Conservation (phyloP, 2,888 invertebrate species). For the Ceratothoa steindachneri region DNA sequence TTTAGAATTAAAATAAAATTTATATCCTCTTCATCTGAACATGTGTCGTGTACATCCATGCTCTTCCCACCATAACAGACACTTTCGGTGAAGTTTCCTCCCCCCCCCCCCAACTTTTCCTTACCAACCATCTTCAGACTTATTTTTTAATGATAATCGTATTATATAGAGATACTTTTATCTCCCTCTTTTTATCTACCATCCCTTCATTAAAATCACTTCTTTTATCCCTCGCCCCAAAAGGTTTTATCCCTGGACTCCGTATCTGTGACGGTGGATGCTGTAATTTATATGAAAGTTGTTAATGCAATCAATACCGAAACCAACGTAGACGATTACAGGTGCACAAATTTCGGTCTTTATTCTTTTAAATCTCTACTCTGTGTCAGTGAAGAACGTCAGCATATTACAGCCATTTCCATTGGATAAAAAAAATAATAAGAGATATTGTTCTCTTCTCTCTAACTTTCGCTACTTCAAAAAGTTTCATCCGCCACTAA, state of each 20-base stretch:
- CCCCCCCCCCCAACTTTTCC: too few relatives aligned
- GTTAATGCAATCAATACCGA: constrained; percentile 42
- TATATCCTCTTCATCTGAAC: neutral
- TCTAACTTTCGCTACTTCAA: neutral
- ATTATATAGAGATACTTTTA: too few relatives aligned
- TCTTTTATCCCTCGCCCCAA: neutral
- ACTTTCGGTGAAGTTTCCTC: too few relatives aligned
- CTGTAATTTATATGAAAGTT: constrained; percentile 45
- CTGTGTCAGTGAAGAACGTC: neutral
- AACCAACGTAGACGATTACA: constrained; percentile 47
- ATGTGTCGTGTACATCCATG: neutral
- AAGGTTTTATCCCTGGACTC: constrained; percentile 46
- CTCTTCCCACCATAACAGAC: too few relatives aligned
- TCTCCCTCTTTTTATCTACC: neutral
- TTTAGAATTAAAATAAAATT: neutral
- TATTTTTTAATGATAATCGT: too few relatives aligned
- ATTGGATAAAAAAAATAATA: neutral
- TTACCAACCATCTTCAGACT: too few relatives aligned
- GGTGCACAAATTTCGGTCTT: constrained; percentile 21
- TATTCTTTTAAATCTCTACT: neutral
- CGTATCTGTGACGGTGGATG: constrained; percentile 47
- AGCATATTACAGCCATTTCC: neutral
- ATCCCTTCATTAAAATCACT: neutral
- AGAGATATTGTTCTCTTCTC: neutral
- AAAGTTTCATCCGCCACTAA: neutral